A percentile compares a stretch with the other conserved stretches of the same genome.
These are phyloP conservation scores for Mohoua ochrocephala DNA, from an alignment of 2,113 vertebrate genomes.

Conservation along the genomic window DNA sequence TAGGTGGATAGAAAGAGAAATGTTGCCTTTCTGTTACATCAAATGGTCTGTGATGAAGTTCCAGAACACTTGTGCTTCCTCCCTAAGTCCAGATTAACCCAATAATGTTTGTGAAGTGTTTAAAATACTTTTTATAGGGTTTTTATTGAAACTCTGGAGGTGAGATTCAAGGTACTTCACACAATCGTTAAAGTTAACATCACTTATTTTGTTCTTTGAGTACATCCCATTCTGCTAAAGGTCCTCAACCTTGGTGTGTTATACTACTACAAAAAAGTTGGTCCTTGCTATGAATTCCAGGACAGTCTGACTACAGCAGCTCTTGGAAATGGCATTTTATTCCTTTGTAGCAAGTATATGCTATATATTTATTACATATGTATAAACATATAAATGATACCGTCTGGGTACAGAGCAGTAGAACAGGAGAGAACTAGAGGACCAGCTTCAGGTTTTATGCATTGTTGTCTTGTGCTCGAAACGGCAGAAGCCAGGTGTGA, in stretches of 20 bases:
- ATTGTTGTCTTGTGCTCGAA: not conserved
- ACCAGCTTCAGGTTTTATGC: not conserved
- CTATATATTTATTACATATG: not conserved
- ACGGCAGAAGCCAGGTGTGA: not conserved
- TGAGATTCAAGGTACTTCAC: not conserved
- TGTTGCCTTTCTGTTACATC: not conserved
- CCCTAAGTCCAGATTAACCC: not conserved
- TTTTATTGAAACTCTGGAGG: not conserved
- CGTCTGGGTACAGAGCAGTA: not conserved
- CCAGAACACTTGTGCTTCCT: not conserved
- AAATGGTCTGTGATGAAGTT: not conserved
- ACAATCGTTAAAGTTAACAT: not conserved
- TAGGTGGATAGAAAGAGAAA: not conserved
- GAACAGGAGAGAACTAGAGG: not conserved
- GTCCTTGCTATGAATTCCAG: not conserved
- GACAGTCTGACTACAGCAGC: not conserved
- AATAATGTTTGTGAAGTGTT: not conserved
- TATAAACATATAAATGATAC: not conserved
- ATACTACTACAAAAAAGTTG: not conserved
- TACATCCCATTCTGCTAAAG: not conserved
- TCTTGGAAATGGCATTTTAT: not conserved
- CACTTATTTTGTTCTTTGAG: not conserved
- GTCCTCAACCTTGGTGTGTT: not conserved
- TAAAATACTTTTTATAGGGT: not conserved
- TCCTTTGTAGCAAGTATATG: not conserved